phyloP scores from a whole-genome alignment of 2,797 vertebrate genomes.

The Mormyrus hasselquistii region DNA sequence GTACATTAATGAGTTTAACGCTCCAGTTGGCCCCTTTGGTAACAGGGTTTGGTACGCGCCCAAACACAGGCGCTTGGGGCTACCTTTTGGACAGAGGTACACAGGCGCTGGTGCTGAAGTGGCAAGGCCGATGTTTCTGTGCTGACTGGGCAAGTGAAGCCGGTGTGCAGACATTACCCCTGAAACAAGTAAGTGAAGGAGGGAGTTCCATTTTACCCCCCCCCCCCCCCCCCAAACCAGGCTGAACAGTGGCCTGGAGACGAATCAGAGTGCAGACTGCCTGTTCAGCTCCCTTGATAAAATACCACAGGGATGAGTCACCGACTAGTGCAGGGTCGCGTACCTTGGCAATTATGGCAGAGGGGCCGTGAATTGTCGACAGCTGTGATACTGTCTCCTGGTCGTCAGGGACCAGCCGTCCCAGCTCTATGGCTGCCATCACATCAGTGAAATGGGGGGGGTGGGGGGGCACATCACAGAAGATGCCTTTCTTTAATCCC shows the following conservation, averaged over 20 bases:
- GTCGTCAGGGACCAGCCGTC: conserved; percentile 35
- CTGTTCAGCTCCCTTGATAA: conserved; percentile 34
- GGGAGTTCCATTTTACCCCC: neutral
- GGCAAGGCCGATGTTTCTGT: neutral
- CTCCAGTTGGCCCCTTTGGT: neutral
- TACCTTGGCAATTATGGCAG: conserved; percentile 51
- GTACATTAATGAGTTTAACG: neutral
- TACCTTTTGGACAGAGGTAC: neutral
- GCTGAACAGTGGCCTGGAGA: neutral
- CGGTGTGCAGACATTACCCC: neutral
- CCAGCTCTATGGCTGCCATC: conserved; percentile 31
- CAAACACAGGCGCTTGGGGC: neutral
- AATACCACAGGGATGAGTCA: conserved; percentile 57
- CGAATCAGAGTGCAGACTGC: neutral
- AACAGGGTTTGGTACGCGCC: neutral
- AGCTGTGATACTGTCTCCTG: conserved; percentile 51
- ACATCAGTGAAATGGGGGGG: conserved; percentile 43
- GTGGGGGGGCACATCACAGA: conserved; percentile 49
- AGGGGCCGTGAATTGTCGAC: conserved; percentile 36
- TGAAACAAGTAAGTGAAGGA: neutral
- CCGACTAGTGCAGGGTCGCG: conserved; percentile 48
- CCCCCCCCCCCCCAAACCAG: too few species aligned
- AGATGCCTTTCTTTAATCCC: conserved; percentile 50
- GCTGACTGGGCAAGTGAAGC: neutral
- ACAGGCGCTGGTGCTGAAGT: neutral